Evolutionary conservation across 2,888 invertebrate species (phyloP).

Genomic region (Epinotia ramella): DNA sequence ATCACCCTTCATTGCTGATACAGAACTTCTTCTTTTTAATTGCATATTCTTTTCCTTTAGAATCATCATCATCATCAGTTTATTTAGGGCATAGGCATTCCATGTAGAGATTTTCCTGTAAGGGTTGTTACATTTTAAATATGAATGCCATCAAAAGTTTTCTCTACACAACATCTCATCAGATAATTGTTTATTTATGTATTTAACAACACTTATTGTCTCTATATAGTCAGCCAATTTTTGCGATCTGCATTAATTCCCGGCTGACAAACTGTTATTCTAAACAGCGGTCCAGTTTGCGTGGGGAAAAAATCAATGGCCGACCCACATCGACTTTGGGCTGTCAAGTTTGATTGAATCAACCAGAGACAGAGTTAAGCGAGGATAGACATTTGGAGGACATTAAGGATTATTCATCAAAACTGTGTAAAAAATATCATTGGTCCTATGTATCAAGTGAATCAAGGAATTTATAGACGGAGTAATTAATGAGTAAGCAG

Average conservation of each 20-base stretch:
- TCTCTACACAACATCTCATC: too few species aligned
- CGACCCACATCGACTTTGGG: constrained; percentile 83
- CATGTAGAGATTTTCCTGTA: not conserved
- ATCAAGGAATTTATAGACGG: too few species aligned
- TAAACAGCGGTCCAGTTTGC: constrained; percentile 53
- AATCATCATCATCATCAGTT: too few species aligned
- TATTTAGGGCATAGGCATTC: not conserved
- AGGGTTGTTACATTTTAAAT: too few species aligned
- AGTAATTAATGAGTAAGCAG: too few species aligned
- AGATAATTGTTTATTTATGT: not conserved
- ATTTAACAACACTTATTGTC: not conserved
- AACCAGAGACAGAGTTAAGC: constrained; percentile 62
- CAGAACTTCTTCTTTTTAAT: not conserved
- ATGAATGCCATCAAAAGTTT: too few species aligned
- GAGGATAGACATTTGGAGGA: constrained; percentile 61
- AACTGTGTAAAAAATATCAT: not conserved
- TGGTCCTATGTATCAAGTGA: too few species aligned
- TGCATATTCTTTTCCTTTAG: not conserved
- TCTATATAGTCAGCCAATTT: not conserved
- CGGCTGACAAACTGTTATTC: constrained; percentile 53
- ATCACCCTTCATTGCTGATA: not conserved
- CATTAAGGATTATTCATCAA: constrained; percentile 37
- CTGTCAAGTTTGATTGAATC: constrained; percentile 84
- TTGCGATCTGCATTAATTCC: constrained; percentile 28
- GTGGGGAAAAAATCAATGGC: constrained; percentile 78